A percentile compares a stretch with the other conserved stretches of the same genome.
These are phyloP conservation scores for Drusus annulatus DNA, from an alignment of 1,140 invertebrate genomes.

Conservation along the genomic window DNA sequence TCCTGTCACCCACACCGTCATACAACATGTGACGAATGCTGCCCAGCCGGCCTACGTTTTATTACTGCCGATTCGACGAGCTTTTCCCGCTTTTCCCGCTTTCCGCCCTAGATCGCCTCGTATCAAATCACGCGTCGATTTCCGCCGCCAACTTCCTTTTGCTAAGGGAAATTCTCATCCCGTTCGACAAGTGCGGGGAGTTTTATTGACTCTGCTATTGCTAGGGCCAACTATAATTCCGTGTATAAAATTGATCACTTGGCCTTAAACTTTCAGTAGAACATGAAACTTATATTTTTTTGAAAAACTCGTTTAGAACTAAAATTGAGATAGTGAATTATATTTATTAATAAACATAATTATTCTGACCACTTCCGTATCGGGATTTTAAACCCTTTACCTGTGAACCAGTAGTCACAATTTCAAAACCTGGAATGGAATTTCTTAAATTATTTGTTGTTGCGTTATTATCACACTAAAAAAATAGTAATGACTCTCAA, in stretches of 20 bases:
- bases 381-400: no score
- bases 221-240: background rate
- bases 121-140: constrained; percentile 56
- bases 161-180: constrained; percentile 30
- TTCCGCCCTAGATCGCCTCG: constrained; percentile 38
- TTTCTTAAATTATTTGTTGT: no score
- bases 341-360: no score
- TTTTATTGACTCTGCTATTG: constrained; percentile 40
- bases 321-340: no score
- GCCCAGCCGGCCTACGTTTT: constrained; percentile 30
- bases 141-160: constrained; percentile 26
- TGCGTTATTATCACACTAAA: no score
- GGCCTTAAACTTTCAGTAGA: background rate
- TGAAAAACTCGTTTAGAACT: no score
- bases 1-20: background rate
- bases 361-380: no score
- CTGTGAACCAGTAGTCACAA: no score
- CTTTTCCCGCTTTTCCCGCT: constrained; percentile 17
- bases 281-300: no score
- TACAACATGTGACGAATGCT: background rate
- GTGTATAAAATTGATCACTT: background rate
- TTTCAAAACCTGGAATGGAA: no score
- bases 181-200: constrained; percentile 43
- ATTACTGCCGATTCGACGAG: constrained; percentile 43
- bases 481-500: no score